Evolutionary conservation across 2,113 vertebrate species (phyloP), one percentile per base, ranked within the genome.

Genomic region (Parotia lawesii): DNA sequence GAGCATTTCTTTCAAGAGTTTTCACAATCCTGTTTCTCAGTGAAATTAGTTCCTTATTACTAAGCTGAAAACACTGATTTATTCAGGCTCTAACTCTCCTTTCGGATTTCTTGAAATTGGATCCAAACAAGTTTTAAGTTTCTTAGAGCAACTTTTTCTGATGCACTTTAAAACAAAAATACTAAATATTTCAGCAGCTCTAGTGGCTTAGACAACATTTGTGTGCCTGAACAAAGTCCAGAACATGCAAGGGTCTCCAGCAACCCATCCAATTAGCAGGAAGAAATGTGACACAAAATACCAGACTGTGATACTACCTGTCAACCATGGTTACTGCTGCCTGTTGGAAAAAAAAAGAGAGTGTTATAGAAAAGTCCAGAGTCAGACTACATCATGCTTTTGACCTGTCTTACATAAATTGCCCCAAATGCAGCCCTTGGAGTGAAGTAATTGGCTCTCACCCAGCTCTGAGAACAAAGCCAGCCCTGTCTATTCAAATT

Each of bases 291-390:
- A 81, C 75, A 91, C 33, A 82, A 77, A 94, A 78, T 40, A 23
- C 8, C 42, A 47, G 77, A 74, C 19, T 85, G 35, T 87, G 70
- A 58, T 81, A 79, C 98, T 98, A 99, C 99, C 99, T 99, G 93
- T 98, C 98, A 79, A 98, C 97, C 95, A 98, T 96, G 28, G 98
- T 96, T 92, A 98, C 96, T 40, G 98, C 98, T 54, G 96, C 97
- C 99, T 99, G 97, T 94, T 94, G 94, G 94, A 24, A 90, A 76
- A 96, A 58, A 74, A 45, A 85, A 95, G n/a, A 74, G 9, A 29
- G 15, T 10, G 27, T 96, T 93, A 72, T 38, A 84, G 47, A 74
- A 91, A 80, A 82, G n/a, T 74, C 31, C 53, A 81, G 25, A 69
- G 62, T 50, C 66, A 84, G 28, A 50, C 48, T 86, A 35, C 23